Evolutionary conservation across 2,797 vertebrate genomes (phyloP).

Genomic region (Clarias fuscus): DNA sequence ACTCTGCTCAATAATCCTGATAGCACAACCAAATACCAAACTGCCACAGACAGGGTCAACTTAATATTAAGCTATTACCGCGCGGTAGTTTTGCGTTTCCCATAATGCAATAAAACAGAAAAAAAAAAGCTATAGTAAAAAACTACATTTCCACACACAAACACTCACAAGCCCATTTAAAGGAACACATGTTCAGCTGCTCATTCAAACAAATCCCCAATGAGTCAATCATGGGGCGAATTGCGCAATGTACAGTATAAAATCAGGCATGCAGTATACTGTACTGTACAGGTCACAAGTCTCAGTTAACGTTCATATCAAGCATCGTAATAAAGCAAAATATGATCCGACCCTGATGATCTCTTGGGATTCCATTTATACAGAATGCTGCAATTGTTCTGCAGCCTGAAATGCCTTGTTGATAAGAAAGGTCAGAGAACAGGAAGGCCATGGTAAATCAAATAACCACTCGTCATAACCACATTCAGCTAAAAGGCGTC

Average conservation of each 20-base stretch:
- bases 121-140: background rate
- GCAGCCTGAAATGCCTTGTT: background rate
- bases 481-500: background rate
- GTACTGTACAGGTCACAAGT: background rate
- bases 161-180: background rate
- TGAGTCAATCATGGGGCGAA: background rate
- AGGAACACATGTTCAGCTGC: background rate
- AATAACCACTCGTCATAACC: background rate
- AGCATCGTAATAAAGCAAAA: background rate
- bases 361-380: background rate
- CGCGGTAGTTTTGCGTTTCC: background rate
- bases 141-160: no score
- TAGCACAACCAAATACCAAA: constrained; percentile 15
- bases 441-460: background rate
- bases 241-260: background rate
- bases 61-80: constrained; percentile 19
- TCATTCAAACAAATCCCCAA: background rate
- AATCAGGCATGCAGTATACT: background rate
- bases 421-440: background rate
- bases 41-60: background rate
- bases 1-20: constrained; percentile 22
- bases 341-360: background rate
- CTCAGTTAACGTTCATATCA: background rate
- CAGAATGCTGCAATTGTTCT: background rate
- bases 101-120: background rate